A percentile compares a stretch with the other conserved stretches of the same genome.
phyloP scores from a whole-genome alignment of 2,888 invertebrate genomes.

The Phortica magna region DNA sequence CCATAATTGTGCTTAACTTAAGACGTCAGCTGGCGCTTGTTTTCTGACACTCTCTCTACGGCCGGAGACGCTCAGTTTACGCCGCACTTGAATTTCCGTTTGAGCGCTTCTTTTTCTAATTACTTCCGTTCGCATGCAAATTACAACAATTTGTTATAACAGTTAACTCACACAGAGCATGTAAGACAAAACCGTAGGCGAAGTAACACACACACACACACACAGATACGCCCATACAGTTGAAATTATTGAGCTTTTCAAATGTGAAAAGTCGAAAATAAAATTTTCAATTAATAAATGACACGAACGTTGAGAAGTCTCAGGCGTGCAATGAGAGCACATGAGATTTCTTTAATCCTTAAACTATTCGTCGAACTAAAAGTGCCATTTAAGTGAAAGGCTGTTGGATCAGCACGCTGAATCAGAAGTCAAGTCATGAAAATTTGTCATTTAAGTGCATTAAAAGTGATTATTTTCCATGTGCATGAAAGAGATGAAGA shows the following conservation, averaged over 20 bases:
- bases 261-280: too few species aligned
- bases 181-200: too few species aligned
- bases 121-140: conserved; percentile 42
- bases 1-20: background rate
- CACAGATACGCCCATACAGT: too few species aligned
- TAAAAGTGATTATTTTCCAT: background rate
- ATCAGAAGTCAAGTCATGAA: background rate
- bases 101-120: conserved; percentile 46
- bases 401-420: background rate
- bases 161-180: background rate
- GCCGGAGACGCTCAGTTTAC: background rate
- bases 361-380: too few species aligned
- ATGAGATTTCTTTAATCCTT: too few species aligned
- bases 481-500: too few species aligned
- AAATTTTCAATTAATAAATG: too few species aligned
- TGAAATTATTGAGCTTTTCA: too few species aligned
- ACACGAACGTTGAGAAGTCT: too few species aligned
- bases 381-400: background rate
- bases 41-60: background rate
- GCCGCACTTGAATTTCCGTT: conserved; percentile 32
- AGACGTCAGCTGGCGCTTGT: background rate
- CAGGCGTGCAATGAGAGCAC: too few species aligned
- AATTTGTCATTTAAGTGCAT: conserved; percentile 3
- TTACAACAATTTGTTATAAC: conserved; percentile 34
- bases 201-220: too few species aligned